Evolutionary conservation across 2,113 vertebrate species (phyloP), one percentile per base, ranked within the genome.

Genomic region (Trichechus manatus): DNA sequence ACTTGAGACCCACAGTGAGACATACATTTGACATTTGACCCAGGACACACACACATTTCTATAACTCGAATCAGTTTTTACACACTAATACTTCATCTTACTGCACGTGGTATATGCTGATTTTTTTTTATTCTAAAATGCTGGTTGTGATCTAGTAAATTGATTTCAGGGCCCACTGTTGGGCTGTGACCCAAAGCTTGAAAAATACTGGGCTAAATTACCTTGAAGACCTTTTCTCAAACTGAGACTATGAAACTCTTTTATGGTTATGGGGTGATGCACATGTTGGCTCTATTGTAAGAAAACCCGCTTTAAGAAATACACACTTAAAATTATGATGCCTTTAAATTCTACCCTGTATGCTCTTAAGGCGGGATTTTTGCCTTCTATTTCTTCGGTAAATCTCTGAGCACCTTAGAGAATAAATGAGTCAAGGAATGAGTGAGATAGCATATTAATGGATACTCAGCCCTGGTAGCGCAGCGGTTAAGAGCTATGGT

Each of bases 31-130:
- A 22, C 20, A 31, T n/a, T 31, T 70, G 33, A 2, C 42, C 5
- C 20, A 1, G 4, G 44, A 50, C 22, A 0, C 15, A 1, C 17
- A 36, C 4, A 33, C 6, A 2, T 1, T 14, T 39, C 4, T 11
- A 3, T 9, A 13, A 50, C 72, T 25, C 74, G 56, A 39, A 44
- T 66, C 23, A 25, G 17, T 22, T 27, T 93, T 83, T 22, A 61
- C 10, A 1, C 42, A 59, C 23, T 29, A 44, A 20, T 31, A 56
- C 0, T 23, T 23, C 17, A 3, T 25, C 27, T 64, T 59, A 6
- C 23, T 93, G 63, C 27, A 5, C 15, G 17, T 9, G 74, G 78
- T 13, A 44, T 23, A 22, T 5, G 19, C 33, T 44, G 10, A 9
- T 33, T 59, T 61, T 53, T 74, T 77, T 15, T 8, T 22, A 27